A percentile compares a stretch with the other conserved stretches of the same genome.
Conservation (phyloP, 2,113 vertebrate genomes). For the Lepus americanus region DNA sequence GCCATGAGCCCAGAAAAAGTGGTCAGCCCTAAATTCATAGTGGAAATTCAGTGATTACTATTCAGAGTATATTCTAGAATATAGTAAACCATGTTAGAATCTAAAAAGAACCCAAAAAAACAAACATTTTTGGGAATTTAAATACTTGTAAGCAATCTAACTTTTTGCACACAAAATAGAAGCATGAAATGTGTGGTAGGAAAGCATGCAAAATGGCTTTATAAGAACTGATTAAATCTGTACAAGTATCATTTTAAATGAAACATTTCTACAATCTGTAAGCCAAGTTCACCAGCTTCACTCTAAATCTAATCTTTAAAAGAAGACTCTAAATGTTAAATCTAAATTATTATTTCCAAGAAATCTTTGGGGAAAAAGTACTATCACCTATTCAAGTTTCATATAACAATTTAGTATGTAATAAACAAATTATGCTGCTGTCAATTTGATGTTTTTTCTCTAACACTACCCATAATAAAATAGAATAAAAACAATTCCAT, state of each 20-base stretch:
- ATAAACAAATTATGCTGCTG: background rate
- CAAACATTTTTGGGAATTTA: conserved; percentile 27
- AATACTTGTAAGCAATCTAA: background rate
- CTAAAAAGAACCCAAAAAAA: background rate
- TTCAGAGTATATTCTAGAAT: background rate
- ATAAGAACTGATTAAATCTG: background rate
- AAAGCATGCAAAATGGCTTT: background rate
- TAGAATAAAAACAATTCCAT: background rate
- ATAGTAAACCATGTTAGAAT: conserved; percentile 34
- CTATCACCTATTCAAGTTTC: background rate
- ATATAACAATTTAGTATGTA: background rate
- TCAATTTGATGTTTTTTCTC: background rate
- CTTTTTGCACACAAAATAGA: conserved; percentile 1
- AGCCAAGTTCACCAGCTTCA: background rate
- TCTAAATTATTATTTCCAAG: conserved; percentile 22
- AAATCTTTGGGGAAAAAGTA: background rate
- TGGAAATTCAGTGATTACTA: conserved; percentile 57
- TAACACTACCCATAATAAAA: background rate
- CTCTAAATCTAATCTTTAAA: background rate
- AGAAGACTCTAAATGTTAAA: background rate
- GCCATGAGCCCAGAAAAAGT: conserved; percentile 68
- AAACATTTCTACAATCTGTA: background rate
- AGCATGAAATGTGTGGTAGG: background rate
- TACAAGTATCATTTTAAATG: background rate
- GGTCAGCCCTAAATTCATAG: conserved; percentile 47